These are phyloP conservation scores for Bryconaethiops microstoma DNA, from an alignment of 2,797 vertebrate species.

Conservation along the genomic window DNA sequence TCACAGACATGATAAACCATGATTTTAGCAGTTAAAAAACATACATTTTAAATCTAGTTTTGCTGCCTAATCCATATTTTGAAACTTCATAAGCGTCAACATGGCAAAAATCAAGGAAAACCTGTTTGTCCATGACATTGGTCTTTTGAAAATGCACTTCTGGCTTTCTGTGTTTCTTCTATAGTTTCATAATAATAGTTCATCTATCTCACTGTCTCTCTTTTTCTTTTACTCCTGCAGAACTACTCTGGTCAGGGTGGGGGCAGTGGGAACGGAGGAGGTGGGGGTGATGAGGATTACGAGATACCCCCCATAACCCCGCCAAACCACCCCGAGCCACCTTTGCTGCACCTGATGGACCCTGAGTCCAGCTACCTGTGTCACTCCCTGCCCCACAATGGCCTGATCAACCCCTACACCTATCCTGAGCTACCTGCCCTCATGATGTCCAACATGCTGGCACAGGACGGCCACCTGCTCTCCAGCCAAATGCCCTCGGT, in stretches of 20 bases:
- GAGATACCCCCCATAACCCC: slow-evolving; percentile 98
- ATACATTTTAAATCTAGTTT: not conserved
- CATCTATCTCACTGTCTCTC: not conserved
- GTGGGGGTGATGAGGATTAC: slow-evolving; percentile 91
- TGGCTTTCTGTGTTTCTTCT: not conserved
- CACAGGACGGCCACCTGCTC: slow-evolving; percentile 94
- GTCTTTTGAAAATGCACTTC: slow-evolving; percentile 10
- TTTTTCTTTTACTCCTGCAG: slow-evolving; percentile 70
- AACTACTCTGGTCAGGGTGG: slow-evolving; percentile 85
- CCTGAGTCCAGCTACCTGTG: slow-evolving; percentile 95
- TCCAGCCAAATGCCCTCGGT: slow-evolving; percentile 96
- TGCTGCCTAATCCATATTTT: too few relatives aligned
- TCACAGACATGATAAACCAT: too few relatives aligned
- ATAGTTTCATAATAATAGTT: not conserved
- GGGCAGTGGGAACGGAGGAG: slow-evolving; percentile 69
- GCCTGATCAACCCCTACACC: slow-evolving; percentile 94
- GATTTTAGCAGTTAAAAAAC: too few relatives aligned
- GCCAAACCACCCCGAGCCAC: slow-evolving; percentile 93
- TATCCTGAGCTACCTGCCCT: slow-evolving; percentile 97
- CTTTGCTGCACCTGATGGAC: slow-evolving; percentile 96
- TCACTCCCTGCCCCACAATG: slow-evolving; percentile 92
- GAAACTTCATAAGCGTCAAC: too few relatives aligned
- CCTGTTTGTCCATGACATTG: not conserved
- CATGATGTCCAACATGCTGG: slow-evolving; percentile 99
- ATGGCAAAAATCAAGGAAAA: too few relatives aligned